Evolutionary conservation across 2,888 invertebrate genomes (phyloP).

Genomic region (Leucoma salicis): DNA sequence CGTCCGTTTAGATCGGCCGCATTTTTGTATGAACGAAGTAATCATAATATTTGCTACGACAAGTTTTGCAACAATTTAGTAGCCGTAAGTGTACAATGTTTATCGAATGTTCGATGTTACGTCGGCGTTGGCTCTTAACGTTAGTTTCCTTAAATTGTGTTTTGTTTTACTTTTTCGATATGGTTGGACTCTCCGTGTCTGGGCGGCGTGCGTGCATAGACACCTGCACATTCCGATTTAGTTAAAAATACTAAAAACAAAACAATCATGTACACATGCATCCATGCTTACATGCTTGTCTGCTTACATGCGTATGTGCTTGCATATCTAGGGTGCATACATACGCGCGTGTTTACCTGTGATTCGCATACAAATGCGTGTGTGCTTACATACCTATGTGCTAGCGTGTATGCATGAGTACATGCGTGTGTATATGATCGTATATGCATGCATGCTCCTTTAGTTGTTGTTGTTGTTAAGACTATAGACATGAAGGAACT

Average conservation of each 20-base stretch:
- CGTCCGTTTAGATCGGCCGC: constrained; percentile 55
- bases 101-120: constrained; percentile 61
- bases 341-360: no score
- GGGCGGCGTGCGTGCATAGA: constrained; percentile 1
- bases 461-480: constrained; percentile 55
- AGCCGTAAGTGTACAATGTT: constrained; percentile 55
- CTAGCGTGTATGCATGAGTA: no score
- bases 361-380: no score
- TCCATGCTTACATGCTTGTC: background rate
- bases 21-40: constrained; percentile 60
- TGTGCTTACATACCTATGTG: no score
- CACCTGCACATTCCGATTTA: background rate
- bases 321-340: no score
- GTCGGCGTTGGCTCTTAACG: constrained; percentile 34
- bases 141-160: constrained; percentile 53
- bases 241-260: no score
- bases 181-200: constrained; percentile 21
- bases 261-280: background rate
- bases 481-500: constrained; percentile 32
- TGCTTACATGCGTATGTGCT: background rate
- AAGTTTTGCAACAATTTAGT: constrained; percentile 69
- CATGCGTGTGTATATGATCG: background rate
- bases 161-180: constrained; percentile 26
- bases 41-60: constrained; percentile 66
- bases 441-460: background rate